Base-by-base conservation (phyloP, 2,888 invertebrate genomes). In the Microctonus hyperodae region DNA sequence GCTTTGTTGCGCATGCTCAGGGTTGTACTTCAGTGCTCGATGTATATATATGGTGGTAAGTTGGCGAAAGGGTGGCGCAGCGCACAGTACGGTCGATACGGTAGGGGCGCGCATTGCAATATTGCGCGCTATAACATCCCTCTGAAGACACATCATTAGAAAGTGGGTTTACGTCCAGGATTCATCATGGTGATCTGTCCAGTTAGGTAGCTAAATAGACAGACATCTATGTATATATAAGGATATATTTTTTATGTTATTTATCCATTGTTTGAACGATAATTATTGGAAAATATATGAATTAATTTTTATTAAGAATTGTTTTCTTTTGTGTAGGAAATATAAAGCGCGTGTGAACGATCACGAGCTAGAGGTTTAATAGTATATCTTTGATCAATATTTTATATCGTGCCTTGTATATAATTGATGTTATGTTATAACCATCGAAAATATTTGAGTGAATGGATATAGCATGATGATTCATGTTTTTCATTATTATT, bases 71-170 rank as follows among this genome's bases (percentile, higher is more conserved):
- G 67, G 67, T 67, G 67, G 62, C 56, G 66, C 62, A 62, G 51
- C 57, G 69, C 70, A 72, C 68, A 40, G 70, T 73, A 73, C 77
- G 79, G 81, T 82, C 81, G 82, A 79, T 82, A 81, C 70, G 74
- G 77, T 75, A 81, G 82, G 64, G 53, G 67, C 66, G 63, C 60
- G 62, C 50, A 60, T 56, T 67, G 31, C 67, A 37, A 64, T 44
- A 64, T 64, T 59, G 55, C 37, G 63, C 16, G 50, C 11, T 16
- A 53, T 28, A 44, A 59, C 44, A 59, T 48, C n/a, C n/a, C n/a
- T n/a, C n/a, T n/a, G n/a, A n/a, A n/a, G 37, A 3, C 48, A 25
- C 57, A 51, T 50, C 66, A 64, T 62, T 65, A 57, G n/a, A 65
- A 69, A 72, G 68, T 66, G 71, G 77, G 76, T 77, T 78, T 71